Evolutionary conservation across 2,888 invertebrate species (phyloP), one percentile per base, ranked within the genome.

Genomic region (Synergus japonicus): DNA sequence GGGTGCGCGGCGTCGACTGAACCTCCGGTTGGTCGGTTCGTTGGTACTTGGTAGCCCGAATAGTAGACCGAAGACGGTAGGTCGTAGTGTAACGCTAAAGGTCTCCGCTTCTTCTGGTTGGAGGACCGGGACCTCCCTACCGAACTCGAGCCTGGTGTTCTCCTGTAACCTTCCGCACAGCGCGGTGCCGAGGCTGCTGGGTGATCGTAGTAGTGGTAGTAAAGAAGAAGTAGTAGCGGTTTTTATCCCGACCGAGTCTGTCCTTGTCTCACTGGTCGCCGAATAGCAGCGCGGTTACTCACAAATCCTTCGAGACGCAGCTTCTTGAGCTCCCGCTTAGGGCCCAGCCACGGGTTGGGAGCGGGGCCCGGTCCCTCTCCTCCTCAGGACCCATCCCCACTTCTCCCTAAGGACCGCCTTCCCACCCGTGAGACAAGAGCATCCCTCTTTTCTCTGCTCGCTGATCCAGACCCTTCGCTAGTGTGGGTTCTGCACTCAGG

Each of bases 1-100:
- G 92, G 92, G 88, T 89, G 92, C 92, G 91, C 92, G 92, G 92
- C 91, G 91, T 91, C 90, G 92, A 92, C 92, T 92, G 92, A 92
- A 92, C 85, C 84, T 86, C 85, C 84, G 85, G 84, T 85, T 83
- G 85, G 85, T 83, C 86, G 85, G 86, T 84, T 86, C 86, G 89
- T 88, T 88, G 91, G 87, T 88, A 88, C 87, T 87, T 86, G 87
- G 91, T 90, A 90, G 90, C 89, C 88, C 90, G 91, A 92, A 92
- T 92, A 92, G 92, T 91, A 91, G 91, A 90, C 89, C 89, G 90
- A 90, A 89, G 90, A 90, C 90, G 91, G 91, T 91, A 91, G 91
- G 90, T 90, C 88, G 89, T 89, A 86, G 90, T 90, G 89, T 90
- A 89, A 89, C 88, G 90, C 88, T 88, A 88, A 89, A 89, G 90